Evolutionary conservation across 2,888 invertebrate genomes (phyloP).

Genomic region (Spilarctia lutea): DNA sequence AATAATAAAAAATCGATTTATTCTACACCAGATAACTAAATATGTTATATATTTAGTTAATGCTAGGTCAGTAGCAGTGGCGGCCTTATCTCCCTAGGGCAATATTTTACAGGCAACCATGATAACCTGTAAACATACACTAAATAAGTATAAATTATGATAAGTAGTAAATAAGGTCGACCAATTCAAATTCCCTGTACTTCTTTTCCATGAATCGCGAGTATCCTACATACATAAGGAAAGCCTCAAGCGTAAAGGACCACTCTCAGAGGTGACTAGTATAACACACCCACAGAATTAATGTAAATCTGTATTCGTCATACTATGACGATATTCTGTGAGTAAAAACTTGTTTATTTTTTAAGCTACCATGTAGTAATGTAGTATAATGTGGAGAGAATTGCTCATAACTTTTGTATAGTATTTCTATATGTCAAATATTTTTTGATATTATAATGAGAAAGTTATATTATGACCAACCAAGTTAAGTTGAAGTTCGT

Average conservation of each 20-base stretch:
- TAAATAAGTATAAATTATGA: too few relatives aligned
- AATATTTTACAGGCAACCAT: too few relatives aligned
- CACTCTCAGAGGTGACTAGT: constrained; percentile 25
- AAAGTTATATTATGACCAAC: background rate
- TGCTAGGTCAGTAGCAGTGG: too few relatives aligned
- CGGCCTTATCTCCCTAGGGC: too few relatives aligned
- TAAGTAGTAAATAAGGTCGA: background rate
- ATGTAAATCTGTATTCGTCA: constrained; percentile 18
- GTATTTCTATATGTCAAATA: background rate
- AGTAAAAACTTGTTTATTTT: background rate
- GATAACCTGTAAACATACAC: too few relatives aligned
- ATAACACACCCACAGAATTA: constrained; percentile 17
- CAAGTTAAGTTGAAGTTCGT: too few relatives aligned
- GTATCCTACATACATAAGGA: constrained; percentile 12
- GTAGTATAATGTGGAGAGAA: background rate
- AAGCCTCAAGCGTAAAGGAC: constrained; percentile 27
- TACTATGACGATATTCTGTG: constrained; percentile 23
- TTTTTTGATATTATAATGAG: background rate
- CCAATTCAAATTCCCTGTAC: constrained; percentile 7
- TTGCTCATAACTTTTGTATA: background rate
- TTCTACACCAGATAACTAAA: too few relatives aligned
- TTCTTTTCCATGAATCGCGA: constrained; percentile 1
- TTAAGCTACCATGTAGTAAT: background rate
- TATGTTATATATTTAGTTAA: too few relatives aligned
- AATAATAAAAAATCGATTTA: too few relatives aligned